Percentiles rank a stretch among this genome's conserved stretches.
Conservation (phyloP, 2,797 vertebrate genomes). For the Leuciscus waleckii region DNA sequence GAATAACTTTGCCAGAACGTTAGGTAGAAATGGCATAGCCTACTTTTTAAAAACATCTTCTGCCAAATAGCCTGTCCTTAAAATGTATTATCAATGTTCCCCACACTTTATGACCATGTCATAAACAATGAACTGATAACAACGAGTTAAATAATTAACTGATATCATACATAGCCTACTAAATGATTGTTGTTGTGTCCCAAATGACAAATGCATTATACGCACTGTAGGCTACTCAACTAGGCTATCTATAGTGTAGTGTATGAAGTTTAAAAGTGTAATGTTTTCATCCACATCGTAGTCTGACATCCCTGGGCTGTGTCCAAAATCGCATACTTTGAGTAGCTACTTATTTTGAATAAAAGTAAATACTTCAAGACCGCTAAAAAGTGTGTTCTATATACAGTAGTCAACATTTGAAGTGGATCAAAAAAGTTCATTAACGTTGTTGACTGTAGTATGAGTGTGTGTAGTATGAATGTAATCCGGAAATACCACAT, state of each 20-base stretch:
- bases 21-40: not conserved
- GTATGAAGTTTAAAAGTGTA: not conserved
- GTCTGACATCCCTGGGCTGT: not conserved
- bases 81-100: no score
- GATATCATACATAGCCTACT: not conserved
- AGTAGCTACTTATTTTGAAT: no score
- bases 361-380: no score
- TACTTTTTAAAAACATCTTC: not conserved
- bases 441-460: no score
- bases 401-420: no score
- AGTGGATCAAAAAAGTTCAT: no score
- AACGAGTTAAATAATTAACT: not conserved
- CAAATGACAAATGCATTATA: not conserved
- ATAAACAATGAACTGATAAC: no score
- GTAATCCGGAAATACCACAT: no score
- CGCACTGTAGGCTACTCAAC: not conserved
- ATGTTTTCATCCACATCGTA: not conserved
- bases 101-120: not conserved
- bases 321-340: no score
- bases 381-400: no score
- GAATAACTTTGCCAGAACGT: not conserved
- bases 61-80: not conserved
- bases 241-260: no score
- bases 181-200: not conserved
- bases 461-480: no score